Base-by-base conservation (phyloP, 2,888 invertebrate species). In the Endomychus coccineus region DNA sequence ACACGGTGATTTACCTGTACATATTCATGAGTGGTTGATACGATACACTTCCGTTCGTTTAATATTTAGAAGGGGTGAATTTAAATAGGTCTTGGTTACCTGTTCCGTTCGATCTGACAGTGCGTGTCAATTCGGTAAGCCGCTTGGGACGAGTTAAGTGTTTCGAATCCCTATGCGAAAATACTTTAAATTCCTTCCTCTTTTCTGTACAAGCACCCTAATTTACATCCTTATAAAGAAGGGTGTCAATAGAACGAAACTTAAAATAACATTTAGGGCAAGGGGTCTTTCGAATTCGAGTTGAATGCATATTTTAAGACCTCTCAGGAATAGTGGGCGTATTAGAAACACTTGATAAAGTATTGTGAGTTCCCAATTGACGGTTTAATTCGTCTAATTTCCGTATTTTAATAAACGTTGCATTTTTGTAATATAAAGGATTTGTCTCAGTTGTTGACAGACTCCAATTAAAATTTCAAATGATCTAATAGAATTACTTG, bases 121-220 rank as follows among this genome's bases (percentile, higher is more conserved):
- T 46, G 50, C 51, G 52, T 54, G 54, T 51, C 54, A 52, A 33
- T 42, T 41, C 45, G 51, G 50, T 50, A 49, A 53, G 45, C 49
- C 51, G 44, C 50, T 46, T 44, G 54, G 52, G 51, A 48, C 44
- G 21, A 43, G n/a, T 31, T 16, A 48, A 49, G 50, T 48, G 48
- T 46, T 43, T 45, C 46, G 42, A 38, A 48, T 51, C 48, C 52
- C 51, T 47, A 43, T 43, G 43, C 42, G 45, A 45, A 48, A 45
- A 52, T 49, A 51, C 51, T 54, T 54, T 54, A 54, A 54, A 54
- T 51, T 52, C 54, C 45, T 45, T 44, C 38, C 5, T 29, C 41
- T 46, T 43, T 43, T 41, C 47, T 44, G 42, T 27, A 34, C 35
- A 37, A n/a, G 11, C 36, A 41, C 49, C 54, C 54, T 52, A 50